Percentiles rank a stretch among this genome's conserved stretches.
Conservation (phyloP, 2,797 vertebrate genomes). For the Chiloscyllium punctatum region DNA sequence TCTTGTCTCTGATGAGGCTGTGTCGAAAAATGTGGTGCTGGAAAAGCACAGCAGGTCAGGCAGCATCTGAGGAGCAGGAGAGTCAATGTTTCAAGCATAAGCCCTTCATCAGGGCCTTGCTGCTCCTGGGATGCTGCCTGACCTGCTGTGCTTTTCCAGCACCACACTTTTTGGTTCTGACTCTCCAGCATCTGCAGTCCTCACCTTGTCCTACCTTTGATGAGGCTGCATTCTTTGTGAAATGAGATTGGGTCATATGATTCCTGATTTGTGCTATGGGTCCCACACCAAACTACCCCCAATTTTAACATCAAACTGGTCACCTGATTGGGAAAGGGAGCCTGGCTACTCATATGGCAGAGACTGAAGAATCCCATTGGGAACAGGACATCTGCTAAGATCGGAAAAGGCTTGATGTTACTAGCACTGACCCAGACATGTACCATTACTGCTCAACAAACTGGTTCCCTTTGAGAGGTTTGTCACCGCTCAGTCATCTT, state of each 20-base stretch:
- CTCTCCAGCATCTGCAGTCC: too few species aligned
- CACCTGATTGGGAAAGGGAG: background rate
- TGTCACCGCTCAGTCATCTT: background rate
- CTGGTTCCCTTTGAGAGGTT: background rate
- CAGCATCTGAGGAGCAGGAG: too few species aligned
- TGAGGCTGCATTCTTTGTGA: background rate
- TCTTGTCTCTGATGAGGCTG: background rate
- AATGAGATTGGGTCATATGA: background rate
- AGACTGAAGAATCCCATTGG: background rate
- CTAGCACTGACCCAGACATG: background rate
- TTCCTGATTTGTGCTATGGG: background rate
- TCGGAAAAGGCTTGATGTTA: background rate
- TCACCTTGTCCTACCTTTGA: background rate
- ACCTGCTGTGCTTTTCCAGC: too few species aligned
- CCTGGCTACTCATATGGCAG: background rate
- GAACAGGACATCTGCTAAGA: background rate
- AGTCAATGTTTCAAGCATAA: too few species aligned
- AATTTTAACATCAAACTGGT: background rate
- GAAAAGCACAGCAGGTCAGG: too few species aligned
- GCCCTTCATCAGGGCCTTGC: too few species aligned
- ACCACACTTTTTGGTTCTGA: too few species aligned
- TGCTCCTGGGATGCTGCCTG: too few species aligned
- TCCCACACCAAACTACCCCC: background rate
- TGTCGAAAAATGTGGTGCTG: too few species aligned
- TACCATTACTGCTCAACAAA: too few species aligned